A percentile compares a stretch with the other conserved stretches of the same genome.
Evolutionary conservation across 92 coral and sea anemone species (phyloP).

Genomic region (Metridium senile): DNA sequence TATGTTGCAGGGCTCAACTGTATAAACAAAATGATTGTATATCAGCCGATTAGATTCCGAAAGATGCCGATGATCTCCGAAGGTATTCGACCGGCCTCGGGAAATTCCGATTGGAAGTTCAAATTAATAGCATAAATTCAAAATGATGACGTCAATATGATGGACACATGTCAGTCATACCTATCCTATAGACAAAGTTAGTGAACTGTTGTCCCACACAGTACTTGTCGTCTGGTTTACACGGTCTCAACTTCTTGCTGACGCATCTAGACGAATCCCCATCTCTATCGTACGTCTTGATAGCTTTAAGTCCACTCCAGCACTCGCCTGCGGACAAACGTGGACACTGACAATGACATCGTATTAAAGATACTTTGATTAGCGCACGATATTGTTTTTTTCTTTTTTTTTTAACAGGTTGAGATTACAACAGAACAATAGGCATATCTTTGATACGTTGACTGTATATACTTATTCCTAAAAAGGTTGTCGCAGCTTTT

Average conservation of each 20-base stretch:
- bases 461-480: too few species aligned
- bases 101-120: too few species aligned
- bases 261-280: constrained; percentile 61
- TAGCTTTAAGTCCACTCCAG: constrained; percentile 66
- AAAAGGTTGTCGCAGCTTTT: too few species aligned
- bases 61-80: neutral
- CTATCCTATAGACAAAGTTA: constrained; percentile 79
- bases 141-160: too few species aligned
- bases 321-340: constrained; percentile 60
- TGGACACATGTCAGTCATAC: constrained; percentile 35
- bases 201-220: constrained; percentile 81
- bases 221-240: constrained; percentile 63
- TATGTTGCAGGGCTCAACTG: constrained; percentile 61
- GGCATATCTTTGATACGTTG: too few species aligned
- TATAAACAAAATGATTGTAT: neutral
- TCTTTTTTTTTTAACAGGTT: too few species aligned
- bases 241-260: constrained; percentile 52
- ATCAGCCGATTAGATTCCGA: neutral
- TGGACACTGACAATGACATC: neutral
- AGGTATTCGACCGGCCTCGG: too few species aligned
- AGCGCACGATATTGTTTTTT: too few species aligned
- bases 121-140: too few species aligned
- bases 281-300: constrained; percentile 50
- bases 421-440: too few species aligned
- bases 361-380: neutral